These are phyloP conservation scores for Sarcophaga subvicina DNA, from an alignment of 2,888 invertebrate species.

Conservation along the genomic window DNA sequence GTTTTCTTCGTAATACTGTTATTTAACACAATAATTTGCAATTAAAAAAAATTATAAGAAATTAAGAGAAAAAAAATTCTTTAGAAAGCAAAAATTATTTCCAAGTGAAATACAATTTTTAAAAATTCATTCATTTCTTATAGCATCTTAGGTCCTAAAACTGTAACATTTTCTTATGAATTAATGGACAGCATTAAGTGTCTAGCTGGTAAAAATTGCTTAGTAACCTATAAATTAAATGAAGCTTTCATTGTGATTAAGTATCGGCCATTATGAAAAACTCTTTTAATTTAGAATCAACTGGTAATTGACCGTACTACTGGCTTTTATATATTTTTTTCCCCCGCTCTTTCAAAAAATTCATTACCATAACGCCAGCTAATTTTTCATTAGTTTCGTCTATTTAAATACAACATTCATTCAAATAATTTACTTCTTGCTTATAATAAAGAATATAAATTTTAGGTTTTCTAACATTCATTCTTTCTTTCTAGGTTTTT, in stretches of 20 bases:
- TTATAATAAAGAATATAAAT: too few relatives aligned
- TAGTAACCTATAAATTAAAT: conserved; percentile 51
- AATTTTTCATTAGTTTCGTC: too few relatives aligned
- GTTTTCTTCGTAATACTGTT: conserved; percentile 13
- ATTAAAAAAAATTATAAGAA: neutral
- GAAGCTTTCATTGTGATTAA: conserved; percentile 26
- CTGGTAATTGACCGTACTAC: conserved; percentile 13
- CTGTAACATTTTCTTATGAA: too few relatives aligned
- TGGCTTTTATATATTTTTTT: neutral
- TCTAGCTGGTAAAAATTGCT: neutral
- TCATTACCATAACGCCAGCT: neutral
- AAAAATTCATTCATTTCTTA: too few relatives aligned
- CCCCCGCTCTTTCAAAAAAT: neutral
- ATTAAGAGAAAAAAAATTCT: neutral
- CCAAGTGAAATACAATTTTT: too few relatives aligned
- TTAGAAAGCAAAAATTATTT: neutral
- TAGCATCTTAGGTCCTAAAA: too few relatives aligned
- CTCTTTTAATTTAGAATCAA: neutral
- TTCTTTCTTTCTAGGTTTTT: neutral
- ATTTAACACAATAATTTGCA: conserved; percentile 22
- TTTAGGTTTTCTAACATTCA: too few relatives aligned
- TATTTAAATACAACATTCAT: too few relatives aligned
- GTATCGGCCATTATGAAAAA: neutral
- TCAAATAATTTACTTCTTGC: too few relatives aligned
- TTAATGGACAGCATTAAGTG: too few relatives aligned